These are phyloP conservation scores for Nycticebus coucang DNA, from an alignment of 2,113 vertebrate species.

Conservation along the genomic window DNA sequence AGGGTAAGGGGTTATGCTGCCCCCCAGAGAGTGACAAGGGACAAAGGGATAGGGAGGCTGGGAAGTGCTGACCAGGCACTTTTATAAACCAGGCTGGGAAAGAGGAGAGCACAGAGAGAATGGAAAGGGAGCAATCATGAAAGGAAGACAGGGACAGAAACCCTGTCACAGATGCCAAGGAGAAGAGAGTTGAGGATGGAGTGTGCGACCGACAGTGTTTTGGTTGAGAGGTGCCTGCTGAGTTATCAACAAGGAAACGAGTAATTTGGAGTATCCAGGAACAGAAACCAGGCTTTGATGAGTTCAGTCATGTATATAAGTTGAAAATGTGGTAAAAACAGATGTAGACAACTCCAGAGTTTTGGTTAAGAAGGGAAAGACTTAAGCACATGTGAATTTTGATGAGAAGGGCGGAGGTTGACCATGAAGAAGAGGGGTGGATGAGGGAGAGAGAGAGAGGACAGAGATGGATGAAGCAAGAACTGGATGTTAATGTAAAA, in stretches of 20 bases:
- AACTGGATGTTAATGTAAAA: neutral
- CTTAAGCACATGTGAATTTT: neutral
- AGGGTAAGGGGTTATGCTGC: neutral
- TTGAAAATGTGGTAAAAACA: neutral
- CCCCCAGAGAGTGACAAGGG: neutral
- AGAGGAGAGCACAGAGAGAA: neutral
- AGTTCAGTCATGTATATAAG: neutral
- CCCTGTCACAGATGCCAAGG: neutral
- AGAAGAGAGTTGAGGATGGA: neutral
- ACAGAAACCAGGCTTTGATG: neutral
- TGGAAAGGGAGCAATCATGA: neutral
- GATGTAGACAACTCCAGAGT: neutral
- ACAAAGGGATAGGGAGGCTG: neutral
- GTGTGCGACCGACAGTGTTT: accelerated
- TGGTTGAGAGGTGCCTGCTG: neutral
- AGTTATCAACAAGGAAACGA: neutral
- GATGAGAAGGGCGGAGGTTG: neutral
- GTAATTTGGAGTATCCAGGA: neutral
- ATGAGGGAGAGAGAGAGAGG: too few species aligned
- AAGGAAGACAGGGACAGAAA: neutral
- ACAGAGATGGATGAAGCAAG: too few species aligned
- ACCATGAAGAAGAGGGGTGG: neutral
- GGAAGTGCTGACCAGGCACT: neutral
- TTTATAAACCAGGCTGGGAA: neutral
- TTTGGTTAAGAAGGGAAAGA: neutral